A percentile compares a stretch with the other conserved stretches of the same genome.
Conservation (phyloP, 1,140 invertebrate genomes). For the Pectinophora gossypiella region DNA sequence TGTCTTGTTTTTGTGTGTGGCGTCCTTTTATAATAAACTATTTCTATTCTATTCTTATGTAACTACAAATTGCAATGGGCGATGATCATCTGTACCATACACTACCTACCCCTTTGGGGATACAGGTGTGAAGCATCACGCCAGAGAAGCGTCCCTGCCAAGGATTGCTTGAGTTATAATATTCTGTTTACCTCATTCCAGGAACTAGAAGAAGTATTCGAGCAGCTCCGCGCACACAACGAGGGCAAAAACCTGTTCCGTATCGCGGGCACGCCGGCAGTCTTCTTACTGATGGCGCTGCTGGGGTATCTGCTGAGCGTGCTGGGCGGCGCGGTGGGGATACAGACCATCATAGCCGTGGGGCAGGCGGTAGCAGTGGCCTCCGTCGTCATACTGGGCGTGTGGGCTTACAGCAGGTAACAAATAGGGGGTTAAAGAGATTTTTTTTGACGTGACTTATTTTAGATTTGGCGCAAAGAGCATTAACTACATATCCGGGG, state of each 20-base stretch:
- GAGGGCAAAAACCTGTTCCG: slow-evolving; percentile 98
- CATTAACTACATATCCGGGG: too few species aligned
- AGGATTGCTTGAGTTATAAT: too few species aligned
- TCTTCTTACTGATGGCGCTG: slow-evolving; percentile 89
- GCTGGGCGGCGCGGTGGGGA: slow-evolving; percentile 86
- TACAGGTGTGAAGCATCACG: too few species aligned
- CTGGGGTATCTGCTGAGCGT: slow-evolving; percentile 88
- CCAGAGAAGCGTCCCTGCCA: too few species aligned
- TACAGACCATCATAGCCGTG: slow-evolving; percentile 89
- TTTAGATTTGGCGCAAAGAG: too few species aligned
- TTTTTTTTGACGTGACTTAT: too few species aligned
- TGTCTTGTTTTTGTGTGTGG: too few species aligned
- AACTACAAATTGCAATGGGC: too few species aligned
- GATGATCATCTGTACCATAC: too few species aligned
- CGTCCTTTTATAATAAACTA: too few species aligned
- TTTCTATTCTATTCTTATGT: too few species aligned
- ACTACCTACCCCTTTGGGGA: too few species aligned
- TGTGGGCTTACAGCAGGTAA: slow-evolving; percentile 92
- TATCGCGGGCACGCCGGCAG: slow-evolving; percentile 92
- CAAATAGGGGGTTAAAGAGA: neutral
- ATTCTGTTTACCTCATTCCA: slow-evolving; percentile 31
- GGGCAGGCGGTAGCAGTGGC: slow-evolving; percentile 87
- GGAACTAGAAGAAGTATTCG: slow-evolving; percentile 90
- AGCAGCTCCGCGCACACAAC: slow-evolving; percentile 91
- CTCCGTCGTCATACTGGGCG: slow-evolving; percentile 76